Base-by-base conservation (phyloP, 2,888 invertebrate species). In the Shargacucullia verbasci region DNA sequence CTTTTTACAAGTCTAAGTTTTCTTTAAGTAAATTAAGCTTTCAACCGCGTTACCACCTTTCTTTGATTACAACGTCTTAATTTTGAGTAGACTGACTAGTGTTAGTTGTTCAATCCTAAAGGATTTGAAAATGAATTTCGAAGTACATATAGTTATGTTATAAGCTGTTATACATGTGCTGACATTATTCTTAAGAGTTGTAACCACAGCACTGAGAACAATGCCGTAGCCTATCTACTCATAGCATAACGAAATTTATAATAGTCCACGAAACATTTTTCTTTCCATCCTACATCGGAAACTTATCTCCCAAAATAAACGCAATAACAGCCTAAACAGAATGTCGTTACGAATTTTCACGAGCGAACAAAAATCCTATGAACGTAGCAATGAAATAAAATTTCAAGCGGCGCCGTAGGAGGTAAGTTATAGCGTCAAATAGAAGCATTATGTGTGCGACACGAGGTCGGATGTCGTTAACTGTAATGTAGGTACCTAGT, bases 361-460 rank as follows among this genome's bases (percentile, higher is more conserved):
- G 38, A 34, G 47, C 44, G 7, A 44, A 49, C 15, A 70, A 70
- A 68, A 59, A 59, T 59, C 31, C 50, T 33, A 44, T 44, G 38
- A 33, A n/a, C 33, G 14, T 13, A 45, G 31, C 55, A 62, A 67
- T 56, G 55, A 72, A 68, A 72, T 62, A 53, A 72, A 72, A 70
- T 56, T 56, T 62, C 58, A 62, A 59, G 62, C 43, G 35, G 8
- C 73, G 8, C 62, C 55, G 29, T 27, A 62, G 55, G 69, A 62
- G 55, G 58, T 68, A 50, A 70, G 57, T 70, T 72, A 72, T 70
- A 72, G 63, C 52, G 55, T 68, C 69, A 72, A 72, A 70, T 67
- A 72, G 68, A 72, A 55, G 62, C 58, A 72, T 70, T 62, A 62
- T 62, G 55, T 62, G 62, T 53, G 59, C 41, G 45, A 60, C 60